phyloP scores from a whole-genome alignment of 2,113 vertebrate species.

The Rhagologus leucostigma region DNA sequence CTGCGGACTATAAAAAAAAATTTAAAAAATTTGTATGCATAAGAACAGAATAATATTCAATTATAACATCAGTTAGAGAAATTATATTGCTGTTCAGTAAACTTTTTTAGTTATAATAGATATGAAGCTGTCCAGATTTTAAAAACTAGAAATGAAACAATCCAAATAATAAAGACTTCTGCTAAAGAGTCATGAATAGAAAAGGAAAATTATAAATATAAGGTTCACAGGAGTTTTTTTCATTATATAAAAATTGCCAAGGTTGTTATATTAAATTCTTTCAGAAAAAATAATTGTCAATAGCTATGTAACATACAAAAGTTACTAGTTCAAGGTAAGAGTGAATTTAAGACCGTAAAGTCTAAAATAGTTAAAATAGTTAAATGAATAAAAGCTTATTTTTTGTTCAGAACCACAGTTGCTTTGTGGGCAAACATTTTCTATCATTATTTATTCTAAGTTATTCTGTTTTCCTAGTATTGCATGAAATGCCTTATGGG shows the following conservation, averaged over 20 bases:
- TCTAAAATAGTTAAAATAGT: background rate
- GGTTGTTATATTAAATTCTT: background rate
- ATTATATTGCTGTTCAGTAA: background rate
- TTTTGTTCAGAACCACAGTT: background rate
- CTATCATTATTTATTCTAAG: background rate
- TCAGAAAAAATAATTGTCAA: background rate
- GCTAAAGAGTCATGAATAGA: background rate
- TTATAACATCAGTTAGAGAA: background rate
- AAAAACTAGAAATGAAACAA: background rate
- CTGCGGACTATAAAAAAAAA: rapidly evolving
- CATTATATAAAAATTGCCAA: background rate
- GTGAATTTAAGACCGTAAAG: background rate
- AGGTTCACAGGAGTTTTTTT: background rate
- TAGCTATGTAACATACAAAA: background rate
- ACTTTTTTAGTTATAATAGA: background rate
- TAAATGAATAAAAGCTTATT: background rate
- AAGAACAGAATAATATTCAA: background rate
- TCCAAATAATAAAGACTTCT: background rate
- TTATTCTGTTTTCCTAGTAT: background rate
- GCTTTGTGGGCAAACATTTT: background rate
- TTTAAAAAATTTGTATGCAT: background rate
- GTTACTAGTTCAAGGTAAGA: background rate
- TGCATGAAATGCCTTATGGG: background rate
- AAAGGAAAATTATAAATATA: background rate
- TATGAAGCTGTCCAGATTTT: background rate